Evolutionary conservation across 2,888 invertebrate genomes (phyloP).

Genomic region (Crocallis elinguaria): DNA sequence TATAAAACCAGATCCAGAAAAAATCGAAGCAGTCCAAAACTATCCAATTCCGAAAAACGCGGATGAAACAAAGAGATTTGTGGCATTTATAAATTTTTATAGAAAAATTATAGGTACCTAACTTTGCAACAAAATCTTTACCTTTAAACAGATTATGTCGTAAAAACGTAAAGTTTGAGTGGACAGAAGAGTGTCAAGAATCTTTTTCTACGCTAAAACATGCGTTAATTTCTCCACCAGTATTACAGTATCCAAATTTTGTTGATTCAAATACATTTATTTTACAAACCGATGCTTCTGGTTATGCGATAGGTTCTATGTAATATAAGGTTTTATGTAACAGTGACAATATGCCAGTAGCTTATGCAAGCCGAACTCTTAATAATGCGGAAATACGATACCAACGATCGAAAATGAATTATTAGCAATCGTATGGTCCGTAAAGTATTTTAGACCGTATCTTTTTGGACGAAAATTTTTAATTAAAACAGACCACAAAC

Average conservation of each 20-base stretch:
- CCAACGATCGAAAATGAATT: background rate
- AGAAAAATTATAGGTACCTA: no score
- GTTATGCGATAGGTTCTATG: background rate
- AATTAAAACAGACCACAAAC: slow-evolving; percentile 28
- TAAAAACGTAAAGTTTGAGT: no score
- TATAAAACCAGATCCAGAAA: no score
- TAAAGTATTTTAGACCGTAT: slow-evolving; percentile 16
- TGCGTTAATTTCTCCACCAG: no score
- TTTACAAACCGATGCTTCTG: background rate
- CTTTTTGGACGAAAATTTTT: slow-evolving; percentile 26
- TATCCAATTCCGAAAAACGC: no score
- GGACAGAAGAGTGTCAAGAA: background rate
- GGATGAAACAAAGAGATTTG: no score
- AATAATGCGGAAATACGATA: background rate
- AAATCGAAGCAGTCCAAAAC: no score
- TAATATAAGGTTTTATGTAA: no score
- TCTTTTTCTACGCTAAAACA: background rate
- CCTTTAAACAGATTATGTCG: no score
- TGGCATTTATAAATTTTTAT: no score
- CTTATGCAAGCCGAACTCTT: background rate
- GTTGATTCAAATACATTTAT: background rate
- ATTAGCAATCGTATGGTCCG: background rate
- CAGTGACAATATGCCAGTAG: background rate
- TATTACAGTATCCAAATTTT: background rate
- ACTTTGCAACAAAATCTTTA: no score